A percentile compares a stretch with the other conserved stretches of the same genome.
These are phyloP conservation scores for Chaetophractus vellerosus DNA, from an alignment of 2,797 vertebrate genomes.

Conservation along the genomic window DNA sequence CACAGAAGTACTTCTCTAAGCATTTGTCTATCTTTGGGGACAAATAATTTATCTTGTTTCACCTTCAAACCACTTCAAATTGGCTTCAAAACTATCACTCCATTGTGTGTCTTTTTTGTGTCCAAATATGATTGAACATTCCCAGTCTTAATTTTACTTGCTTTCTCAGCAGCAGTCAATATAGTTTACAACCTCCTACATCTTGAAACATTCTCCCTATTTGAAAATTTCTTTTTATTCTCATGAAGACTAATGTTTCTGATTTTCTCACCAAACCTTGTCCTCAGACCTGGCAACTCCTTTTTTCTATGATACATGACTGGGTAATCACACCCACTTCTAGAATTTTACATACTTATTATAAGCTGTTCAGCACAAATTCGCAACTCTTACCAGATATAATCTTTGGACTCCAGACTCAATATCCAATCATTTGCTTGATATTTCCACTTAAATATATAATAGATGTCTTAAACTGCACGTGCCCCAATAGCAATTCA, in stretches of 20 bases:
- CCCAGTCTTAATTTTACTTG: neutral
- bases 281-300: neutral
- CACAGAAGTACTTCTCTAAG: neutral
- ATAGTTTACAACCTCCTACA: neutral
- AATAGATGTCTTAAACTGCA: neutral
- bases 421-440: neutral
- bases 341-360: slow-evolving; percentile 5
- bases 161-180: too few species aligned
- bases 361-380: neutral
- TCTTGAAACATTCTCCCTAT: neutral
- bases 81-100: neutral
- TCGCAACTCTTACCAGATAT: neutral
- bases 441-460: neutral
- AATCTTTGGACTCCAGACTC: neutral
- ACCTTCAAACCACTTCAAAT: neutral
- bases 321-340: neutral
- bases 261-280: neutral
- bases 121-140: neutral
- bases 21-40: neutral
- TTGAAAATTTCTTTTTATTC: neutral
- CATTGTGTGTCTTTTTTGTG: neutral
- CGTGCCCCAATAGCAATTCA: neutral
- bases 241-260: neutral
- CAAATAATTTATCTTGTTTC: neutral
- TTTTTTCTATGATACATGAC: neutral